A percentile compares a stretch with the other conserved stretches of the same genome.
phyloP scores from a whole-genome alignment of 2,888 invertebrate genomes.

The Notocelia uddmanniana region DNA sequence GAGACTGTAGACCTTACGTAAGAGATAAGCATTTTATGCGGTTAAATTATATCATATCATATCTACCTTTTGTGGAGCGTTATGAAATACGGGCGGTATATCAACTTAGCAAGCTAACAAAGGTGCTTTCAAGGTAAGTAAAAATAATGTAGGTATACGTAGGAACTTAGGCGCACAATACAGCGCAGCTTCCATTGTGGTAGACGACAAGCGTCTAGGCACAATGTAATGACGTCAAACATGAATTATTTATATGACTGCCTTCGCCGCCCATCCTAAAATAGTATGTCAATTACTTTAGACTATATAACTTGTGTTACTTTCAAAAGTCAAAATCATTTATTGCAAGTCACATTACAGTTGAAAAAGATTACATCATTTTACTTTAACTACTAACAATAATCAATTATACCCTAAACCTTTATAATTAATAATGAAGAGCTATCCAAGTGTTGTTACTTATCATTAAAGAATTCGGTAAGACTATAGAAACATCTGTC shows the following conservation, averaged over 20 bases:
- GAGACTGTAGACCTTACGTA: slow-evolving; percentile 5
- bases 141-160: slow-evolving; percentile 34
- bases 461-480: no score
- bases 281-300: slow-evolving; percentile 39
- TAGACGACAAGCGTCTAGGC: slow-evolving; percentile 29
- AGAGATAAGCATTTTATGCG: slow-evolving; percentile 25
- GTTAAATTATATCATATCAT: slow-evolving; percentile 37
- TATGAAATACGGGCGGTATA: slow-evolving; percentile 27
- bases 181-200: slow-evolving; percentile 41
- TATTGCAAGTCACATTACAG: no score
- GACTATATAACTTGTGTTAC: slow-evolving; percentile 28
- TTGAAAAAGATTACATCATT: no score
- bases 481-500: no score
- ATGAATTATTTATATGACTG: slow-evolving; percentile 32
- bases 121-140: slow-evolving; percentile 34
- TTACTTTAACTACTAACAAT: no score
- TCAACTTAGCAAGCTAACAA: slow-evolving; percentile 37
- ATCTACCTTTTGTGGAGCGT: slow-evolving; percentile 24
- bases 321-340: no score
- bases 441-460: no score
- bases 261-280: slow-evolving; percentile 18
- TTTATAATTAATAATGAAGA: no score
- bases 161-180: slow-evolving; percentile 26
- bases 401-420: no score
- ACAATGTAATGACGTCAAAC: slow-evolving; percentile 34